These are phyloP conservation scores for Ichneumoninae sp. DNA, from an alignment of 2,888 invertebrate species.

Conservation along the genomic window DNA sequence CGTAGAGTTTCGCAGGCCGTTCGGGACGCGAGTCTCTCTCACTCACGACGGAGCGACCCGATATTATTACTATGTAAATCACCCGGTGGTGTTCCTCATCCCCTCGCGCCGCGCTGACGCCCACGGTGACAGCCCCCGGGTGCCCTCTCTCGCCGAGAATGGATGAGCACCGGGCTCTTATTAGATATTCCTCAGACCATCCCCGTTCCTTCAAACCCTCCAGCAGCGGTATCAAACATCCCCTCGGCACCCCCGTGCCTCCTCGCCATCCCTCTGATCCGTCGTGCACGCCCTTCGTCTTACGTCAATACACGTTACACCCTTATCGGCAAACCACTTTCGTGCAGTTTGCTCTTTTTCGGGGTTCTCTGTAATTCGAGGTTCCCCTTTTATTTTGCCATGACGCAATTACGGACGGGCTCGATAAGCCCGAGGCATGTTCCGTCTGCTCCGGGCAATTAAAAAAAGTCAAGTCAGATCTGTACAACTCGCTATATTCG, in stretches of 20 bases:
- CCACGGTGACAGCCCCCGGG: conserved; percentile 83
- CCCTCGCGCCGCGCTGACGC: conserved; percentile 76
- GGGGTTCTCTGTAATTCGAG: not conserved
- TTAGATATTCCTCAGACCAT: conserved; percentile 81
- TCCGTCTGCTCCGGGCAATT: not conserved
- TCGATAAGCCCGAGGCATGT: not conserved
- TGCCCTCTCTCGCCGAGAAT: conserved; percentile 78
- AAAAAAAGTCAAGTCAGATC: not conserved
- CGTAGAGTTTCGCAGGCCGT: conserved; percentile 42
- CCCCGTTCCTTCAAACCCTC: conserved; percentile 72
- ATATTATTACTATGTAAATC: conserved; percentile 85
- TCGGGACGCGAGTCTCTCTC: conserved; percentile 43
- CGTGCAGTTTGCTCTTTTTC: conserved; percentile 30
- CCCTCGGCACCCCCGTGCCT: conserved; percentile 67
- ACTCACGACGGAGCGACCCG: conserved; percentile 73
- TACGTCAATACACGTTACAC: conserved; percentile 76
- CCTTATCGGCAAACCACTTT: conserved; percentile 68
- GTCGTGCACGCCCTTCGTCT: conserved; percentile 67
- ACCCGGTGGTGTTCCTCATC: conserved; percentile 75
- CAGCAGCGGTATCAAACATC: conserved; percentile 46
- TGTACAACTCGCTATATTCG: not conserved
- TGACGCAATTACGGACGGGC: not conserved
- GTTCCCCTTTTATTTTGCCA: not conserved
- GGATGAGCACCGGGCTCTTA: conserved; percentile 82
- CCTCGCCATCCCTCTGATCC: conserved; percentile 57